phyloP scores from a whole-genome alignment of 2,797 vertebrate genomes.

The Onychomys torridus region DNA sequence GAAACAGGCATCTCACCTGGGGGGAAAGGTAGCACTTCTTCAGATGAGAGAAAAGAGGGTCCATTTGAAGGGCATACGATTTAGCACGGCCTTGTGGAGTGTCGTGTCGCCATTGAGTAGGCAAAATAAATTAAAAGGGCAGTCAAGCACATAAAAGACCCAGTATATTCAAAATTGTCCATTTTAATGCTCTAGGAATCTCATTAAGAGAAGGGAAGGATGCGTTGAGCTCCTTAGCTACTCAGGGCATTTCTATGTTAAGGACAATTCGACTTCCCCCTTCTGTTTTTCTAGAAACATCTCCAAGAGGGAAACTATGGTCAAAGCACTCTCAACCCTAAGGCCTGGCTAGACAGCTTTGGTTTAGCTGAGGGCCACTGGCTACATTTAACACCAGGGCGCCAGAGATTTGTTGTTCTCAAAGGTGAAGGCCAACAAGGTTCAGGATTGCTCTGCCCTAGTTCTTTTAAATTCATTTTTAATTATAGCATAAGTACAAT shows the following conservation, averaged over 20 bases:
- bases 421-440: constrained; percentile 71
- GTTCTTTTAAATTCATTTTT: constrained; percentile 84
- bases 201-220: not conserved
- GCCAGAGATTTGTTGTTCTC: constrained; percentile 76
- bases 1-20: constrained; percentile 55
- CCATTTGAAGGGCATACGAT: not conserved
- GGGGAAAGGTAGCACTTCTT: constrained; percentile 31
- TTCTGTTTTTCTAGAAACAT: constrained; percentile 62
- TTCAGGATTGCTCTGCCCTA: constrained; percentile 78
- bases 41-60: not conserved
- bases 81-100: not conserved
- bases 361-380: constrained; percentile 51
- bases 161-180: constrained; percentile 12
- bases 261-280: not conserved
- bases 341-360: constrained; percentile 53
- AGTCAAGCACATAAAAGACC: not conserved
- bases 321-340: constrained; percentile 65
- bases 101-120: not conserved
- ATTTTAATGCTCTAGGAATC: not conserved
- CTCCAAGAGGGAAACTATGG: constrained; percentile 71
- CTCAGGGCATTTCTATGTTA: not conserved
- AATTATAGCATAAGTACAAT: constrained; percentile 85
- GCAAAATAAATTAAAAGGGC: constrained; percentile 16
- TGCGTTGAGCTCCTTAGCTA: constrained; percentile 2
- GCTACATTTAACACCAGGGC: constrained; percentile 76